Evolutionary conservation across 2,888 invertebrate species (phyloP).

Genomic region (Synanthedon myopaeformis): DNA sequence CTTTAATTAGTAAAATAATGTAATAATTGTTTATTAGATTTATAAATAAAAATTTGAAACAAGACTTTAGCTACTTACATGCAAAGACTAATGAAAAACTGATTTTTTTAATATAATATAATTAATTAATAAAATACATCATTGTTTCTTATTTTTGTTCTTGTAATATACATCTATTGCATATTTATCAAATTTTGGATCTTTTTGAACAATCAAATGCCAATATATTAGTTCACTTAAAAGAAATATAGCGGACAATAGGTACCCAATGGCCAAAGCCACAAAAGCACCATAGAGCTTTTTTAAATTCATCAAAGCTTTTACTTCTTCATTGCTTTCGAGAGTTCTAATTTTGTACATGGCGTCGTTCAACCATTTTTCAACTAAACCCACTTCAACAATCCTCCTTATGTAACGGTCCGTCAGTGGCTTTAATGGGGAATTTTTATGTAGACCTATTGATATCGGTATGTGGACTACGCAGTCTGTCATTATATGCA

Average conservation of each 20-base stretch:
- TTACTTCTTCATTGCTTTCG: constrained; percentile 72
- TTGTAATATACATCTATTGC: constrained; percentile 66
- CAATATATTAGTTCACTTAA: constrained; percentile 76
- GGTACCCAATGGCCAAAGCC: constrained; percentile 78
- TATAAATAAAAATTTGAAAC: no score
- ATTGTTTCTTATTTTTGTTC: constrained; percentile 47
- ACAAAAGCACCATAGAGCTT: constrained; percentile 84
- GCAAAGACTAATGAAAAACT: not conserved
- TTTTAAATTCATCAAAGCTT: constrained; percentile 81
- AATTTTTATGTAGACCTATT: constrained; percentile 84
- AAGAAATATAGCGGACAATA: constrained; percentile 68
- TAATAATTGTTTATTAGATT: no score
- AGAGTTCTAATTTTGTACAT: constrained; percentile 70
- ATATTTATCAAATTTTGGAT: constrained; percentile 81
- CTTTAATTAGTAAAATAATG: no score
- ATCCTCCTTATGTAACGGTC: constrained; percentile 76
- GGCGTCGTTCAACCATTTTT: constrained; percentile 84
- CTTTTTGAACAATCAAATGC: constrained; percentile 72
- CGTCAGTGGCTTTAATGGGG: constrained; percentile 77
- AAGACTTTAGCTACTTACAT: not conserved
- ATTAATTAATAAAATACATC: not conserved
- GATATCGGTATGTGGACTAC: constrained; percentile 85
- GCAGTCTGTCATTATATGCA: constrained; percentile 88
- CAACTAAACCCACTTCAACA: constrained; percentile 80
- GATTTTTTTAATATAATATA: constrained; percentile 1